Base-by-base conservation (phyloP, 2,888 invertebrate species). In the Hemicrepidius hirtus region DNA sequence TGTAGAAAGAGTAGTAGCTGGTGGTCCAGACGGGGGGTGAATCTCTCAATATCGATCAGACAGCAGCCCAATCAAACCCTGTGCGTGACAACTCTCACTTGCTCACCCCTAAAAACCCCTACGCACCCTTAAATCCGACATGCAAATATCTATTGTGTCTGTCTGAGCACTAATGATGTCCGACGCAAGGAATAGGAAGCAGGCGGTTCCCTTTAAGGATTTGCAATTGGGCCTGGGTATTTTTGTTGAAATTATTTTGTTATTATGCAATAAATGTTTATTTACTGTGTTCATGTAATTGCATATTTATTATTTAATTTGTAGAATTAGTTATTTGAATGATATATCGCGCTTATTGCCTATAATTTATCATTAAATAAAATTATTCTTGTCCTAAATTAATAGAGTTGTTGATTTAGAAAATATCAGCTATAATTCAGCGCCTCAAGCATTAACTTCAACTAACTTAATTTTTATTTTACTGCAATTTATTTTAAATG, bases 21-120 rank as follows among this genome's bases (percentile, higher is more conserved):
- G 80, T 84, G 82, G 84, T 83, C 83, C 82, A 82, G 83, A 84
- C 84, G 82, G 80, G 81, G 84, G 84, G 85, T 84, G 84, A 85
- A 85, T 85, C 84, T 85, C 83, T 84, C 84, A 84, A 85, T 86
- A 85, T 85, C 85, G 85, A 85, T 85, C 85, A 85, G 85, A 76
- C 81, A 83, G 84, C 82, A 84, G 86, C 83, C 86, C 86, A 86
- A 86, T 86, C 86, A 86, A 86, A 85, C 85, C 83, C 82, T 85
- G 86, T 86, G 86, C 86, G 86, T 86, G 86, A 86, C 86, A 86
- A 74, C 74, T 74, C 64, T 74, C 71, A 74, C 74, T 74, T 63
- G 53, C 59, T 64, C 59, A 64, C 57, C 68, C 72, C 63, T 18
- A 50, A 50, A n/a, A 53, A 53, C 49, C 13, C 60, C 18, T 53